Percentiles rank a stretch among this genome's conserved stretches.
These are phyloP conservation scores for Trematomus loennbergii DNA, from an alignment of 2,113 vertebrate genomes.

Conservation along the genomic window DNA sequence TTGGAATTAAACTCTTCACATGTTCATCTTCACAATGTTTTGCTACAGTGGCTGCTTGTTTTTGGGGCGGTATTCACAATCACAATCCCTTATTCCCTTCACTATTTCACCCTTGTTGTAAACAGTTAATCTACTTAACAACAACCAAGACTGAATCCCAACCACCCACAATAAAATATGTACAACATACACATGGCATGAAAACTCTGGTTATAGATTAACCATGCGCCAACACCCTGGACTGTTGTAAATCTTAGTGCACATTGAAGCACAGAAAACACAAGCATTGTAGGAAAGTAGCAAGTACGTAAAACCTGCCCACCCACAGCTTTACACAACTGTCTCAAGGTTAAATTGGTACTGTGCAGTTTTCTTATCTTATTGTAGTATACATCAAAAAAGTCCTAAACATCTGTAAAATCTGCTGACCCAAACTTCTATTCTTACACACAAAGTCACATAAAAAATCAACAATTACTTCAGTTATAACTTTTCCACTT, in stretches of 20 bases:
- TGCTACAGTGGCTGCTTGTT: slow-evolving; percentile 71
- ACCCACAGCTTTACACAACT: slow-evolving; percentile 25
- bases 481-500: slow-evolving; percentile 30
- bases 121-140: slow-evolving; percentile 43
- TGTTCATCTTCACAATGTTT: slow-evolving; percentile 23
- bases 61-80: slow-evolving; percentile 61
- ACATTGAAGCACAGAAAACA: slow-evolving; percentile 66
- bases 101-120: slow-evolving; percentile 27
- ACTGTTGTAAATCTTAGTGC: slow-evolving; percentile 62
- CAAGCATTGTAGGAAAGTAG: slow-evolving; percentile 63
- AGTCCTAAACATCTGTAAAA: slow-evolving; percentile 27
- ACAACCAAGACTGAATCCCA: slow-evolving; percentile 49
- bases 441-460: slow-evolving; percentile 48
- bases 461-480: slow-evolving; percentile 54
- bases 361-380: slow-evolving; percentile 32
- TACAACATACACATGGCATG: slow-evolving; percentile 63
- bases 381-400: slow-evolving; percentile 26
- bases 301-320: slow-evolving; percentile 54
- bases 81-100: slow-evolving; percentile 8
- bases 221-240: slow-evolving; percentile 55
- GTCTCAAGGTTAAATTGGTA: slow-evolving; percentile 39
- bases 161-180: slow-evolving; percentile 60
- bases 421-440: slow-evolving; percentile 28
- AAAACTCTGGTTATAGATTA: slow-evolving; percentile 64
- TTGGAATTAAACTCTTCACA: slow-evolving; percentile 58